Conservation (phyloP, 2,113 vertebrate species). For the Ceuthmochares aereus region DNA sequence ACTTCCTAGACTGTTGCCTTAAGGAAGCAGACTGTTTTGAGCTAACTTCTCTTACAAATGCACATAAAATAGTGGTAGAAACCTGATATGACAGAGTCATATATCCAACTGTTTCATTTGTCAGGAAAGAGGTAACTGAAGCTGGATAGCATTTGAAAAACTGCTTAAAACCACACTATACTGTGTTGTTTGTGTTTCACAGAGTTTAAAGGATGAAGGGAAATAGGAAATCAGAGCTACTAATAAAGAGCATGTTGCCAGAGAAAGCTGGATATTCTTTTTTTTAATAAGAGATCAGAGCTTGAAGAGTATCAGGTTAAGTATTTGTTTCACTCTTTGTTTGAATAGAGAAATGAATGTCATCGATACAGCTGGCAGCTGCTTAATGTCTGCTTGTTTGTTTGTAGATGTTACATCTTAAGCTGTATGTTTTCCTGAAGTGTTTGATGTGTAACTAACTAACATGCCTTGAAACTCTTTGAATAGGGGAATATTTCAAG, state of each 20-base stretch:
- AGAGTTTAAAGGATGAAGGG: not conserved
- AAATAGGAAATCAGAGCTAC: not conserved
- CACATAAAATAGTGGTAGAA: not conserved
- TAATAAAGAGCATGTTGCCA: not conserved
- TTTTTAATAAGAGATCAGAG: not conserved
- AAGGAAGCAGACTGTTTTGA: not conserved
- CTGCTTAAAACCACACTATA: not conserved
- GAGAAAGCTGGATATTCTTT: not conserved
- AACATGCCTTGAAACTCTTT: not conserved
- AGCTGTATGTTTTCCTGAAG: not conserved
- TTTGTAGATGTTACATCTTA: not conserved
- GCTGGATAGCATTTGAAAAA: not conserved
- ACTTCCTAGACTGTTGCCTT: not conserved
- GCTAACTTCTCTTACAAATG: not conserved
- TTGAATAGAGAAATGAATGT: not conserved
- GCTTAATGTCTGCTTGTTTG: not conserved
- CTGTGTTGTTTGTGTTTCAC: not conserved
- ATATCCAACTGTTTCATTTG: not conserved
- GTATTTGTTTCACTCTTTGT: not conserved
- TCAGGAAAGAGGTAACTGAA: not conserved
- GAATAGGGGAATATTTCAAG: conserved; percentile 28
- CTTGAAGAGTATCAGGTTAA: not conserved
- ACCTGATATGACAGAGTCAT: not conserved
- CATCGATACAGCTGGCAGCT: not conserved
- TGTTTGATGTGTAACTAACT: not conserved